phyloP scores from a whole-genome alignment of 2,113 vertebrate species.

The Hippocampus zosterae region DNA sequence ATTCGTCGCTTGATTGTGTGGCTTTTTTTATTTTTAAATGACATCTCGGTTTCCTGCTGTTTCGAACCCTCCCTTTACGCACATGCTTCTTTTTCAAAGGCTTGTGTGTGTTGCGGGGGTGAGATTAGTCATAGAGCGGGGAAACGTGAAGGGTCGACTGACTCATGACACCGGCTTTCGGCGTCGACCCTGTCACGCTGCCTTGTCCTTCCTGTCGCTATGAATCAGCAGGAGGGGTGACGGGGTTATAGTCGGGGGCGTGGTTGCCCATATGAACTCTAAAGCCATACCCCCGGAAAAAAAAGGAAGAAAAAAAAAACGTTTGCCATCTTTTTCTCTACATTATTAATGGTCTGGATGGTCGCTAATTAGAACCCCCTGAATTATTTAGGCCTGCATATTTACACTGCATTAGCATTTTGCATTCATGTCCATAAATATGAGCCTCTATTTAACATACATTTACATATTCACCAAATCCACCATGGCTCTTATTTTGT shows the following conservation, averaged over 20 bases:
- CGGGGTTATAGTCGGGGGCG: neutral
- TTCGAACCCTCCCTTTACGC: conserved; percentile 1
- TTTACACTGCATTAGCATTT: neutral
- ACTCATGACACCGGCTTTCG: conserved; percentile 42
- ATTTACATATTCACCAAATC: conserved; percentile 1
- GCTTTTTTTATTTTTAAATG: conserved; percentile 44
- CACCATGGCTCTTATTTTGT: neutral
- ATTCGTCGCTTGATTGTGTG: conserved; percentile 63
- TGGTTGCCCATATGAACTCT: conserved; percentile 2
- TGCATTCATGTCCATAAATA: neutral
- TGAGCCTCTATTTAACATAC: neutral
- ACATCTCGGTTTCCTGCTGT: conserved; percentile 33
- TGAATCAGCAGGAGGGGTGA: conserved; percentile 50
- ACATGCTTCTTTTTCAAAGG: neutral
- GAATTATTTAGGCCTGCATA: conserved; percentile 6
- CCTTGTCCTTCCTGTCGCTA: conserved; percentile 44
- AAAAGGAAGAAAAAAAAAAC: neutral
- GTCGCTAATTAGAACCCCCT: conserved; percentile 2
- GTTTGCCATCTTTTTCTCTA: neutral
- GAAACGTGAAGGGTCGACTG: conserved; percentile 21
- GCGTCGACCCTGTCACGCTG: conserved; percentile 24
- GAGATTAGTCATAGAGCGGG: conserved; percentile 33
- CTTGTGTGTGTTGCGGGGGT: neutral
- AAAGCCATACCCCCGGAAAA: neutral
- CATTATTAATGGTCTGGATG: conserved; percentile 7